These are phyloP conservation scores for Dugesia japonica DNA, from an alignment of 2,888 invertebrate species.

Conservation along the genomic window DNA sequence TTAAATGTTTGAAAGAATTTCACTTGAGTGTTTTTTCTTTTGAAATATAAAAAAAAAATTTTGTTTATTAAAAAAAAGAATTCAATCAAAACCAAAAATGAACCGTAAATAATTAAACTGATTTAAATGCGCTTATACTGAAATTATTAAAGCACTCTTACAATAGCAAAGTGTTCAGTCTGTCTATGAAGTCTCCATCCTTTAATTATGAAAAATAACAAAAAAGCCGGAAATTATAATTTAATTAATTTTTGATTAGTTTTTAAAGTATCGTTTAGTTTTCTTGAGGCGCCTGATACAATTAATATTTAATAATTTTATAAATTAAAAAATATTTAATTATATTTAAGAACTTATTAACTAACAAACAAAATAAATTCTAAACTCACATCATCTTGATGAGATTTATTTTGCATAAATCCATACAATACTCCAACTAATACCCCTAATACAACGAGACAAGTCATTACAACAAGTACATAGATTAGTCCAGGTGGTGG, in stretches of 20 bases:
- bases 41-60: too few relatives aligned
- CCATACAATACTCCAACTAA: not conserved
- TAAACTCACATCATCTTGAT: not conserved
- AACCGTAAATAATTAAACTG: too few relatives aligned
- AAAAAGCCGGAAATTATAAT: slow-evolving; percentile 8
- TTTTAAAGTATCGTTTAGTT: not conserved
- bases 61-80: too few relatives aligned
- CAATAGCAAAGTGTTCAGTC: not conserved
- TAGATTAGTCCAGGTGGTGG: not conserved
- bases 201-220: slow-evolving; percentile 9
- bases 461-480: not conserved
- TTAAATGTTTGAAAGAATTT: too few relatives aligned
- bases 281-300: slow-evolving; percentile 7
- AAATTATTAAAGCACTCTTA: slow-evolving; percentile 1
- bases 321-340: too few relatives aligned
- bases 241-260: slow-evolving; percentile 20
- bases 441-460: not conserved
- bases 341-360: too few relatives aligned
- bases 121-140: not conserved
- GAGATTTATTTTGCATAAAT: not conserved
- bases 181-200: slow-evolving; percentile 1
- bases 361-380: too few relatives aligned
- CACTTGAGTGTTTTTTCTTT: too few relatives aligned
- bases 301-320: not conserved
- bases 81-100: too few relatives aligned